Percentiles rank a stretch among this genome's conserved stretches.
phyloP scores from a whole-genome alignment of 2,797 vertebrate genomes.

The Peromyscus melanophrys region DNA sequence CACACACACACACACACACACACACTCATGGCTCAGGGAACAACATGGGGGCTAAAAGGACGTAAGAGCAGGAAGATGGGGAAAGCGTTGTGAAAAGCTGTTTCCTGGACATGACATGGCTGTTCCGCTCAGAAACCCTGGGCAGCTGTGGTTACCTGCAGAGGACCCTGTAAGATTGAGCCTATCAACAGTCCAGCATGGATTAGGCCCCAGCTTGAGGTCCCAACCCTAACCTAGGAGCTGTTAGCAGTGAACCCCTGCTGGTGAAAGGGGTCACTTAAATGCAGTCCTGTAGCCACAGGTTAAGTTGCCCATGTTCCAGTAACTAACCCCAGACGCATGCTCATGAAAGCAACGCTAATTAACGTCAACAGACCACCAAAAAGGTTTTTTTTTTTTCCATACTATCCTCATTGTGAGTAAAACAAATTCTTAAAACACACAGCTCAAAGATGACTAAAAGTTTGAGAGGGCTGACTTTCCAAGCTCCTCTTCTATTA shows the following conservation, averaged over 20 bases:
- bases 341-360: neutral
- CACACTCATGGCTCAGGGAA: neutral
- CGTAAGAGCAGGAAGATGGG: too few species aligned
- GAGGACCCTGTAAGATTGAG: neutral
- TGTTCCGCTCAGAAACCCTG: too few species aligned
- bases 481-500: neutral
- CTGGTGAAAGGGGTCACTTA: neutral
- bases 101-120: neutral
- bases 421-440: conserved; percentile 59
- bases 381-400: neutral
- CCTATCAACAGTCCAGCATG: neutral
- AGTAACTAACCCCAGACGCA: neutral
- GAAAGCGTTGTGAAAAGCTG: neutral
- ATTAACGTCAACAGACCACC: neutral
- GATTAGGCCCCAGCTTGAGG: too few species aligned
- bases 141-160: neutral
- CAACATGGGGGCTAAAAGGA: neutral
- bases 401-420: neutral
- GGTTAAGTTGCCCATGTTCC: neutral
- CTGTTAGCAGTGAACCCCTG: neutral
- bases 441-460: neutral
- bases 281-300: neutral
- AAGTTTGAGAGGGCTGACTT: neutral
- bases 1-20: neutral
- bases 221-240: neutral